Percentiles rank a stretch among this genome's conserved stretches.
Conservation (phyloP, 2,113 vertebrate genomes). For the Anarhynchus alexandrinus region DNA sequence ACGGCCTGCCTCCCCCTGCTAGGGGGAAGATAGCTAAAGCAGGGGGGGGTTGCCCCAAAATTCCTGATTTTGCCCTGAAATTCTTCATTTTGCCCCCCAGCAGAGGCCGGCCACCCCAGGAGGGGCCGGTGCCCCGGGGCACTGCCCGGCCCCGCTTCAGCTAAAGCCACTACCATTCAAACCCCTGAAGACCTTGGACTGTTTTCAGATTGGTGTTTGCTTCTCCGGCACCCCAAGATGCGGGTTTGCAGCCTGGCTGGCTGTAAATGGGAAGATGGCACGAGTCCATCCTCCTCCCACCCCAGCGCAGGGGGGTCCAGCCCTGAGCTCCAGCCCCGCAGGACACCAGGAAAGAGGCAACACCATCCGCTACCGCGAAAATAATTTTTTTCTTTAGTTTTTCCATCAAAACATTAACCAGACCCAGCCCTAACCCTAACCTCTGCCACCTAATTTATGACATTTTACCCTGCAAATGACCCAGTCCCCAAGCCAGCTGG, state of each 20-base stretch:
- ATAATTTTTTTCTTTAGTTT: neutral
- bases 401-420: neutral
- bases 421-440: neutral
- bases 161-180: neutral
- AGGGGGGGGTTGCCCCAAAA: neutral
- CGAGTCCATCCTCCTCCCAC: rapidly evolving
- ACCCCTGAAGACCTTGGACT: neutral
- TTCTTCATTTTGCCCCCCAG: neutral
- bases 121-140: rapidly evolving
- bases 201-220: neutral
- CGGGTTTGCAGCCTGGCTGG: neutral
- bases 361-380: neutral
- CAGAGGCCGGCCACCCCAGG: neutral
- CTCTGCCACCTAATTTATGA: neutral
- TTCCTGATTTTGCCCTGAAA: neutral
- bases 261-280: no score
- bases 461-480: neutral
- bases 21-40: neutral
- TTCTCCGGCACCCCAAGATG: neutral
- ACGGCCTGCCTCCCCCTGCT: neutral
- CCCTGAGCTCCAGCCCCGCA: rapidly evolving
- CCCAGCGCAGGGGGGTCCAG: rapidly evolving
- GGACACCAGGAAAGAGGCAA: neutral
- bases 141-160: rapidly evolving
- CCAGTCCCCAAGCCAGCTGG: neutral